A percentile compares a stretch with the other conserved stretches of the same genome.
phyloP scores from a whole-genome alignment of 2,797 vertebrate species.

The Acomys russatus region DNA sequence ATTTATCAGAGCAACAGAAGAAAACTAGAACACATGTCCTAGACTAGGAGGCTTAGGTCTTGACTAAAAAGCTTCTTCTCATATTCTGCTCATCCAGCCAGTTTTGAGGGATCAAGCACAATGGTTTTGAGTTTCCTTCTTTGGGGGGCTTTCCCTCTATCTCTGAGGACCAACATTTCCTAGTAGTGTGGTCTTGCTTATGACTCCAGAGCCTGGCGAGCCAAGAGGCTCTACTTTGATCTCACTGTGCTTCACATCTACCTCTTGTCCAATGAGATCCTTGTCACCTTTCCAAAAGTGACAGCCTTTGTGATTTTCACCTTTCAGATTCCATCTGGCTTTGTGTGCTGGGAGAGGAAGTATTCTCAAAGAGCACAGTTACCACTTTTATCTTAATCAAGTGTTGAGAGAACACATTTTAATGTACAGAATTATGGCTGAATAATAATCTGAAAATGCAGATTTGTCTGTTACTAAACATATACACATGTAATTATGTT shows the following conservation, averaged over 20 bases:
- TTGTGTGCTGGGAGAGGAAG: background rate
- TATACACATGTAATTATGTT: background rate
- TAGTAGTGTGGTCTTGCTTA: background rate
- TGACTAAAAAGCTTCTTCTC: background rate
- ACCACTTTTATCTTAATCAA: background rate
- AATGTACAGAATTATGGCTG: background rate
- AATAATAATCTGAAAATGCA: conserved; percentile 1
- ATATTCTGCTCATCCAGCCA: background rate
- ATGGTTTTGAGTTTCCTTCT: background rate
- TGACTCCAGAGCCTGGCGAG: background rate
- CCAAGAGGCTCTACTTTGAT: background rate
- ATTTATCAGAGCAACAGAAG: background rate
- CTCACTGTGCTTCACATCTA: background rate
- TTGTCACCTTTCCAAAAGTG: background rate
- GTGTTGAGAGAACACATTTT: background rate
- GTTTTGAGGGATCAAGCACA: background rate
- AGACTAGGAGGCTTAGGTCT: background rate
- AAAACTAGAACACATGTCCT: background rate
- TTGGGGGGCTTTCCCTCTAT: background rate
- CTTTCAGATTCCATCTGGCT: conserved; percentile 3
- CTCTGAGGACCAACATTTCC: background rate
- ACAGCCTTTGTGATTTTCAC: background rate
- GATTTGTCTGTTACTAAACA: background rate
- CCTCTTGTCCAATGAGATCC: background rate
- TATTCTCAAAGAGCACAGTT: background rate